These are phyloP conservation scores for Embidobia sp. DNA, from an alignment of 2,888 invertebrate species.

Conservation along the genomic window DNA sequence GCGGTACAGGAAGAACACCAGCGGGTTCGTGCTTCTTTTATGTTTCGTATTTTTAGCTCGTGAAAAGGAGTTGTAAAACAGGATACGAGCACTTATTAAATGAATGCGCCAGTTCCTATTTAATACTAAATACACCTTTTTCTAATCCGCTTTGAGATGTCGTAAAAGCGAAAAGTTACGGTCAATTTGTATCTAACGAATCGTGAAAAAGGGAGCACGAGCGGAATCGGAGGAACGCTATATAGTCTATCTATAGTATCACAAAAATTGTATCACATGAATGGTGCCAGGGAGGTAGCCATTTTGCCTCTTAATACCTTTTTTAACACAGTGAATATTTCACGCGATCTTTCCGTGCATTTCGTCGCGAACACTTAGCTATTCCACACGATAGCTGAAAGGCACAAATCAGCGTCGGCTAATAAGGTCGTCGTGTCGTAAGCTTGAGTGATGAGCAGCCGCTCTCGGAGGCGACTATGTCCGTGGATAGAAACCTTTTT, in stretches of 20 bases:
- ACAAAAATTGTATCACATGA: constrained; percentile 65
- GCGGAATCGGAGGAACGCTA: constrained; percentile 7
- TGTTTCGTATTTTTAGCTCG: constrained; percentile 42
- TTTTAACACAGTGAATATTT: constrained; percentile 37
- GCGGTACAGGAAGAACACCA: constrained; percentile 15
- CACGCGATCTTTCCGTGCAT: constrained; percentile 48
- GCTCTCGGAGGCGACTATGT: constrained; percentile 64
- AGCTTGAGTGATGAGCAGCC: constrained; percentile 74
- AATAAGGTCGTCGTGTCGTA: constrained; percentile 76
- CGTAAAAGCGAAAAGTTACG: constrained; percentile 65
- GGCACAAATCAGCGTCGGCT: constrained; percentile 77
- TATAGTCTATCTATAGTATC: constrained; percentile 23
- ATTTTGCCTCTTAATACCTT: constrained; percentile 27
- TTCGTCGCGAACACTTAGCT: constrained; percentile 68
- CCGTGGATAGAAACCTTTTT: constrained; percentile 48
- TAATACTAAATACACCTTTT: constrained; percentile 61
- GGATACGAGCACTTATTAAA: constrained; percentile 56
- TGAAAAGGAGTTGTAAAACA: constrained; percentile 48
- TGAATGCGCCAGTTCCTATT: constrained; percentile 64
- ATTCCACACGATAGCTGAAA: constrained; percentile 72
- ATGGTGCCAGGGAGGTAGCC: constrained; percentile 10
- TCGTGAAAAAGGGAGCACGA: constrained; percentile 46
- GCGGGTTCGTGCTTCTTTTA: constrained; percentile 46
- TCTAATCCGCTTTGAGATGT: constrained; percentile 60
- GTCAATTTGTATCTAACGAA: constrained; percentile 65